Conservation (phyloP, 2,113 vertebrate genomes). For the Camelus bactrianus region DNA sequence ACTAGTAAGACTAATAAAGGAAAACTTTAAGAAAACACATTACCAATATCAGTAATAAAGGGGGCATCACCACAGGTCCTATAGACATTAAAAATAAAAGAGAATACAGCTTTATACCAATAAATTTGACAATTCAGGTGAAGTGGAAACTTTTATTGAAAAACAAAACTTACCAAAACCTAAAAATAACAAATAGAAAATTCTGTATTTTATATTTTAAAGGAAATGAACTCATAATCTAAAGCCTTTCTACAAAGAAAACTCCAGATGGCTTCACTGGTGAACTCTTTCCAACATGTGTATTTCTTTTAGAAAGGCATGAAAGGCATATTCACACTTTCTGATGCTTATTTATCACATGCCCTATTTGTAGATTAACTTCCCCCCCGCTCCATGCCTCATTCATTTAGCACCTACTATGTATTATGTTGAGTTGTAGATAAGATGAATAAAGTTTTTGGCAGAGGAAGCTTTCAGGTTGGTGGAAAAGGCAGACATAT, state of each 20-base stretch:
- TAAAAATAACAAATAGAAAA: constrained; percentile 61
- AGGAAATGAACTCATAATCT: constrained; percentile 65
- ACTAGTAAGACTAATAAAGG: not conserved
- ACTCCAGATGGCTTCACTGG: constrained; percentile 74
- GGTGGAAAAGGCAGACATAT: constrained; percentile 31
- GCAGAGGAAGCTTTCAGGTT: not conserved
- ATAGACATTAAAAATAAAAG: constrained; percentile 44
- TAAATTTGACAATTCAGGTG: constrained; percentile 40
- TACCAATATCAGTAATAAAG: constrained; percentile 21
- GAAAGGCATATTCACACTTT: constrained; percentile 66
- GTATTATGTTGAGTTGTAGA: not conserved
- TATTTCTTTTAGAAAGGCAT: constrained; percentile 70
- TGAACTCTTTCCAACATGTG: constrained; percentile 73
- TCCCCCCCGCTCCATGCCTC: not conserved
- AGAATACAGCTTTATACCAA: constrained; percentile 6
- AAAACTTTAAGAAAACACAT: constrained; percentile 33
- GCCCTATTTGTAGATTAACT: constrained; percentile 45
- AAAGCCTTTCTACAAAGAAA: constrained; percentile 73
- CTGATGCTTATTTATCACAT: constrained; percentile 64
- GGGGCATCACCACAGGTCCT: constrained; percentile 17
- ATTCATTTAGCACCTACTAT: constrained; percentile 60
- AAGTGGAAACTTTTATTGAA: constrained; percentile 44
- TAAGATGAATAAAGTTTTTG: constrained; percentile 2
- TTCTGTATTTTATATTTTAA: constrained; percentile 55
- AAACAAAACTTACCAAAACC: constrained; percentile 59